These are phyloP conservation scores for Dromiciops gliroides DNA, from an alignment of 2,113 vertebrate genomes.

Conservation along the genomic window DNA sequence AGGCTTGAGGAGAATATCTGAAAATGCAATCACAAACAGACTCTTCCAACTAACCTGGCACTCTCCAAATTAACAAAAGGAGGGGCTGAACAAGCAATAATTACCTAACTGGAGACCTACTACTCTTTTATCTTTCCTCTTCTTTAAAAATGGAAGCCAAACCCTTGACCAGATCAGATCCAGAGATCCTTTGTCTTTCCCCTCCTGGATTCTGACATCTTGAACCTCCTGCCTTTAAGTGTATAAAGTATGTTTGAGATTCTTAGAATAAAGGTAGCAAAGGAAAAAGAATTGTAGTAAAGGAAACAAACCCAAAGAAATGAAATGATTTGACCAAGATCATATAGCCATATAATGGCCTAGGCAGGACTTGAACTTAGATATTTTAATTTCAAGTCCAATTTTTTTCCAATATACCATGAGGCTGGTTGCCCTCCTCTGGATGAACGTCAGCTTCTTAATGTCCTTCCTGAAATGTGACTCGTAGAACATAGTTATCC, in stretches of 20 bases:
- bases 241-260: not conserved
- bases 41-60: too few species aligned
- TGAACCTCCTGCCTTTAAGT: too few species aligned
- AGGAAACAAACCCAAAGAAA: not conserved
- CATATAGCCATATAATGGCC: not conserved
- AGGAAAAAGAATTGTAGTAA: not conserved
- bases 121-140: not conserved
- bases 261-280: slow-evolving; percentile 18
- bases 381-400: not conserved
- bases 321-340: not conserved
- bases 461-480: not conserved
- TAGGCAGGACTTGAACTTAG: not conserved
- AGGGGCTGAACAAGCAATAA: slow-evolving; percentile 37
- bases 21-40: slow-evolving; percentile 44
- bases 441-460: not conserved
- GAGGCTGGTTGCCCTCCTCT: not conserved
- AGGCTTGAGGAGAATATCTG: slow-evolving; percentile 42
- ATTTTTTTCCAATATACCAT: not conserved
- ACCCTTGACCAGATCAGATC: not conserved
- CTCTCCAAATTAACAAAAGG: not conserved
- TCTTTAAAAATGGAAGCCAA: not conserved
- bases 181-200: not conserved
- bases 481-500: not conserved
- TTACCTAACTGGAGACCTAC: not conserved
- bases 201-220: not conserved